Evolutionary conservation across 2,113 vertebrate species (phyloP).

Genomic region (Muntiacus reevesi): DNA sequence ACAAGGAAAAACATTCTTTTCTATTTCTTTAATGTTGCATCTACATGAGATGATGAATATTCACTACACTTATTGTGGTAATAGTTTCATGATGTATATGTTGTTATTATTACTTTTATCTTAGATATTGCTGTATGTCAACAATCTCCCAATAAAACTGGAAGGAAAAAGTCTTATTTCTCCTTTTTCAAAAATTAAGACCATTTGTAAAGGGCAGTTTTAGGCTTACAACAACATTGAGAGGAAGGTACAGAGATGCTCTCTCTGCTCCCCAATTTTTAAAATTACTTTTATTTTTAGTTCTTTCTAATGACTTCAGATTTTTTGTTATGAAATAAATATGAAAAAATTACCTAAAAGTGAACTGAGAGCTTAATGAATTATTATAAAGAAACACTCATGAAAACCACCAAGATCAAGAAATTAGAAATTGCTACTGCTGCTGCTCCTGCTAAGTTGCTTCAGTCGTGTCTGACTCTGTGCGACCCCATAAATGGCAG

Average conservation of each 20-base stretch:
- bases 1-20: background rate
- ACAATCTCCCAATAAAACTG: background rate
- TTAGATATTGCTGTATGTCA: background rate
- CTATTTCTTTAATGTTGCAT: background rate
- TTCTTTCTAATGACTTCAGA: background rate
- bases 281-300: background rate
- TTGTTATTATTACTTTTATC: too few species aligned
- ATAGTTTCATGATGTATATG: background rate
- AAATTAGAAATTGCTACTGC: background rate
- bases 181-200: background rate
- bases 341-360: background rate
- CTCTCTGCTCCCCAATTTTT: background rate
- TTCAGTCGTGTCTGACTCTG: too few species aligned
- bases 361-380: background rate
- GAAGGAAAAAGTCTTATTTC: background rate
- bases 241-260: background rate
- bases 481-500: too few species aligned
- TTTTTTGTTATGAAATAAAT: background rate
- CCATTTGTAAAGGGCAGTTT: background rate
- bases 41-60: background rate
- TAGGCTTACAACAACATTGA: background rate
- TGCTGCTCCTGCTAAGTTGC: too few species aligned
- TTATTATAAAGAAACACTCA: background rate
- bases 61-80: background rate
- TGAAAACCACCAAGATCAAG: background rate